Conservation (phyloP, 2,888 invertebrate genomes). For the Blomia tropicalis region DNA sequence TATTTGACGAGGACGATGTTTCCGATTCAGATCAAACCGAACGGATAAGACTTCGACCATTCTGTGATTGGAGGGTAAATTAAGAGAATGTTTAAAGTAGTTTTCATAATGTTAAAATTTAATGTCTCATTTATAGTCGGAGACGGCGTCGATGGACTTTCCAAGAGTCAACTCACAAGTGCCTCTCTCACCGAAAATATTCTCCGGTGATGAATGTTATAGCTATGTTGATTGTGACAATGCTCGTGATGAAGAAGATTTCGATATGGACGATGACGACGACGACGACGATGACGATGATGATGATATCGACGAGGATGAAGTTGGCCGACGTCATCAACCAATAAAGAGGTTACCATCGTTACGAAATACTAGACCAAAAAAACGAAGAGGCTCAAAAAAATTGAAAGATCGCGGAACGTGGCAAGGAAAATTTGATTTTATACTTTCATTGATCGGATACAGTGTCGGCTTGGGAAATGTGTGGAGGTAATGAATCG, state of each 20-base stretch:
- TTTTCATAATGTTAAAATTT: background rate
- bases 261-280: constrained; percentile 22
- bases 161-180: constrained; percentile 34
- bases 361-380: background rate
- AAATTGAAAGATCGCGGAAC: constrained; percentile 2
- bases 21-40: constrained; percentile 22
- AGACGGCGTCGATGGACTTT: constrained; percentile 24
- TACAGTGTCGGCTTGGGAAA: constrained; percentile 58
- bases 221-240: background rate
- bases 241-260: constrained; percentile 11
- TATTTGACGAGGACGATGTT: constrained; percentile 20
- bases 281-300: constrained; percentile 27
- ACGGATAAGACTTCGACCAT: constrained; percentile 27
- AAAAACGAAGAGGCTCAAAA: background rate
- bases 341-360: background rate
- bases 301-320: constrained; percentile 19
- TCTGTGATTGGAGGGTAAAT: constrained; percentile 26
- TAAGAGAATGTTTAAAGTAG: background rate
- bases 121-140: background rate
- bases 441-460: constrained; percentile 51
- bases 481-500: constrained; percentile 52
- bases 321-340: constrained; percentile 27
- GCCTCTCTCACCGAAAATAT: constrained; percentile 36
- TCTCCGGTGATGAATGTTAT: constrained; percentile 27
- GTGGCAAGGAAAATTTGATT: constrained; percentile 59